Percentiles rank a stretch among this genome's conserved stretches.
Evolutionary conservation across 1,140 invertebrate genomes (phyloP).

Genomic region (Apis dorsata): DNA sequence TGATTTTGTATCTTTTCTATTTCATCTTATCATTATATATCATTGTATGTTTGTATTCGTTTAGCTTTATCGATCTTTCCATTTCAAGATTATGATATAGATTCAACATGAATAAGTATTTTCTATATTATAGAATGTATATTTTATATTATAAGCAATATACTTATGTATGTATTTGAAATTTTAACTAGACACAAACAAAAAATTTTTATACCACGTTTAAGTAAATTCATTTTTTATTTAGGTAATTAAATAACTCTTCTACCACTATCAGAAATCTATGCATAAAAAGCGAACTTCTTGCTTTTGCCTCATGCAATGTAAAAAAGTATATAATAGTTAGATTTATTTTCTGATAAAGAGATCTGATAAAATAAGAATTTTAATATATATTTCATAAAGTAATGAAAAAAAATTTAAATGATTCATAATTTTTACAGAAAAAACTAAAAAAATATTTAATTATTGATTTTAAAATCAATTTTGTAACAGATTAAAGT

Average conservation of each 20-base stretch:
- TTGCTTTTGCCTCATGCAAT: background rate
- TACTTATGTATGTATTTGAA: background rate
- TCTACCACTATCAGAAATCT: conserved; percentile 9
- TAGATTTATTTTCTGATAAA: background rate
- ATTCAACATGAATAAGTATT: background rate
- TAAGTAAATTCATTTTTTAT: background rate
- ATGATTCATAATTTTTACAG: too few species aligned
- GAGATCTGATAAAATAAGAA: background rate
- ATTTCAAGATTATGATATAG: background rate
- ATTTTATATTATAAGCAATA: too few species aligned
- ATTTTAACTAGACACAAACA: background rate
- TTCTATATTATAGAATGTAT: background rate
- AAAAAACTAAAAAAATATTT: too few species aligned
- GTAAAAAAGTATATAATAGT: background rate
- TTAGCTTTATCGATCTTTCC: background rate
- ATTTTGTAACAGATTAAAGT: too few species aligned
- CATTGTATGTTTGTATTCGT: background rate
- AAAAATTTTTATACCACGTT: background rate
- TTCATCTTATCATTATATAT: background rate
- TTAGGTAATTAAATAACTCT: conserved; percentile 1
- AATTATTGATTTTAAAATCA: too few species aligned
- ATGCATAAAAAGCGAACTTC: background rate
- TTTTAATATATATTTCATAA: background rate
- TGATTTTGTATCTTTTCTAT: background rate
- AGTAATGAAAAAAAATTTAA: too few species aligned